Conservation (phyloP, 2,797 vertebrate species). For the Austrolebias charrua region DNA sequence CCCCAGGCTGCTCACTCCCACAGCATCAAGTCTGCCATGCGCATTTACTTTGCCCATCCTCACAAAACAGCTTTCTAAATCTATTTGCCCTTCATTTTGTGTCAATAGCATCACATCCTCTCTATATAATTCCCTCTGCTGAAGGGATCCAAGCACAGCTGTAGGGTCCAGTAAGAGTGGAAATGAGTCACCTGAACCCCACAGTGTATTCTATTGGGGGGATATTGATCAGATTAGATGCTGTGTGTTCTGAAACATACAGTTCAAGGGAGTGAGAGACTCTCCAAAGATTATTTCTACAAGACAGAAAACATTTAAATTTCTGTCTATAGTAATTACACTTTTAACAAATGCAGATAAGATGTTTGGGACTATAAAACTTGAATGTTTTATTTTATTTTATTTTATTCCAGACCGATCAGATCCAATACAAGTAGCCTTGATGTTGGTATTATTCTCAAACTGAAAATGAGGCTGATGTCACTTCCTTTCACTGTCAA, state of each 20-base stretch:
- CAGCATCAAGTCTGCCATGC: constrained; percentile 24
- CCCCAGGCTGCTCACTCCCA: constrained; percentile 32
- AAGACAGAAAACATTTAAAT: constrained; percentile 10
- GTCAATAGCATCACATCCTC: constrained; percentile 29
- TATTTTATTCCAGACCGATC: no score
- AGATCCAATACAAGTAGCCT: no score
- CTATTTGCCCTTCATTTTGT: constrained; percentile 37
- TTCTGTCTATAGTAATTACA: not conserved
- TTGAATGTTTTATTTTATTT: no score
- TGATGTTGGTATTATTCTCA: no score
- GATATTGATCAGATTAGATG: constrained; percentile 42
- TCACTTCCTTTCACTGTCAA: no score
- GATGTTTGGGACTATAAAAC: no score
- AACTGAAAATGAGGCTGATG: no score
- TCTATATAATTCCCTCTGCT: constrained; percentile 13
- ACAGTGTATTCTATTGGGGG: constrained; percentile 5
- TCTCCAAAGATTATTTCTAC: constrained; percentile 24
- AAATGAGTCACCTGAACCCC: constrained; percentile 44
- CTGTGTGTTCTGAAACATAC: constrained; percentile 36
- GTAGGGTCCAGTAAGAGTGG: constrained; percentile 33
- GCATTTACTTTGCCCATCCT: constrained; percentile 30
- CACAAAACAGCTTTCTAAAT: constrained; percentile 32
- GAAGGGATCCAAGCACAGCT: constrained; percentile 20
- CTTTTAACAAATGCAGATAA: not conserved
- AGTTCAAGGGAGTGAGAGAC: constrained; percentile 33